Evolutionary conservation across 1,140 invertebrate species (phyloP).

Genomic region (Druon quercuslanigerum): DNA sequence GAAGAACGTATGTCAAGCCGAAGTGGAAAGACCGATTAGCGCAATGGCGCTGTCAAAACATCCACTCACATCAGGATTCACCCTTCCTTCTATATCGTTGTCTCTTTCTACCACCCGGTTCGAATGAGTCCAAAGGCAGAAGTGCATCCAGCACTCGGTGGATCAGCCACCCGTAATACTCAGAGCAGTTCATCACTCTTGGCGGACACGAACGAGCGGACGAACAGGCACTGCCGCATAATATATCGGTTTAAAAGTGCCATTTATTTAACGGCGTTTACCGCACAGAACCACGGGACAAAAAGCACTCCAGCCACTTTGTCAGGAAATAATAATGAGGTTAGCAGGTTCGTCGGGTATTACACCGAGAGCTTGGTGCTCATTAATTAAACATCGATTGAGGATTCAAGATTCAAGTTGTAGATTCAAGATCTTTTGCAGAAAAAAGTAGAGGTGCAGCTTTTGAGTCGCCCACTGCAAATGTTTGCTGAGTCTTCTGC

Average conservation of each 20-base stretch:
- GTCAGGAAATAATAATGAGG: slow-evolving; percentile 71
- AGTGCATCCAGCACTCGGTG: slow-evolving; percentile 57
- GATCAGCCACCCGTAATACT: slow-evolving; percentile 68
- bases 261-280: slow-evolving; percentile 73
- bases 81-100: neutral
- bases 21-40: slow-evolving; percentile 73
- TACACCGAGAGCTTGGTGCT: slow-evolving; percentile 35
- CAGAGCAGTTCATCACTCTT: slow-evolving; percentile 68
- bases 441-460: neutral
- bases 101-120: slow-evolving; percentile 36
- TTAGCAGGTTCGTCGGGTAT: slow-evolving; percentile 63
- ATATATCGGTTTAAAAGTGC: slow-evolving; percentile 74
- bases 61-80: slow-evolving; percentile 48
- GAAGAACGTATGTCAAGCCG: slow-evolving; percentile 44
- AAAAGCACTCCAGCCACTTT: slow-evolving; percentile 61
- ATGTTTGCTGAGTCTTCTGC: no score
- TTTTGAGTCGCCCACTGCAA: neutral
- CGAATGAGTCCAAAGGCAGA: slow-evolving; percentile 43
- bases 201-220: slow-evolving; percentile 52
- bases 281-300: slow-evolving; percentile 62
- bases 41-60: slow-evolving; percentile 72
- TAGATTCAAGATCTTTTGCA: slow-evolving; percentile 39
- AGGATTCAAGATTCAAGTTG: slow-evolving; percentile 44
- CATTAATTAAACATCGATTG: slow-evolving; percentile 50
- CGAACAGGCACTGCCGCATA: slow-evolving; percentile 61